Base-by-base conservation (phyloP, 2,113 vertebrate species). In the Euleptes europaea region DNA sequence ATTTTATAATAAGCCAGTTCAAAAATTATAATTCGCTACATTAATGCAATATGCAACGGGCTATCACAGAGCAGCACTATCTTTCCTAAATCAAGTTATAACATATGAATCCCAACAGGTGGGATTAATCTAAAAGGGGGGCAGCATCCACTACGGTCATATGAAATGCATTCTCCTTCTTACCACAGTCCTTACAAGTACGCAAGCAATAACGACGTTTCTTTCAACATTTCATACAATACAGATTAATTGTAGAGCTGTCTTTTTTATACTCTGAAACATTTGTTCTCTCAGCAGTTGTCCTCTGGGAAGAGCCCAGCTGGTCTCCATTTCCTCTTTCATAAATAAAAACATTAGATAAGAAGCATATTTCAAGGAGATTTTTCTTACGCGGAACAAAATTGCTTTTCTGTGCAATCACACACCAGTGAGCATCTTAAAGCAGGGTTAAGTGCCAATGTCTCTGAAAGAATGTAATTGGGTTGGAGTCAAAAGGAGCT, bases 291-390 rank as follows among this genome's bases (percentile, higher is more conserved):
- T 83, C 87, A 84, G 21, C 83, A 89, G 78, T 84, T 70, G 63
- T 78, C n/a, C 79, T 88, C 81, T 91, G 80, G 67, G 75, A 49
- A 88, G 3, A 28, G n/a, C 91, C 84, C 78, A 93, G 83, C 86
- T 89, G 81, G 76, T 93, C 84, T 87, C 65, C 40, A 67, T 84
- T 82, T 84, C 85, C 86, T 91, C 85, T 89, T 83, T 93, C 54
- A 93, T 44, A 80, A 91, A 83, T 83, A 83, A 57, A 81, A 90
- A 33, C 51, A 89, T 78, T 90, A 88, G 84, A 86, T 71, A 92
- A 91, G 82, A 86, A 69, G 90, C 92, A 89, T 19, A 83, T 87
- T 91, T 89, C 82, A 92, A 87, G 78, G 72, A 88, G 82, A 84
- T 85, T 94, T 88, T 71, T 90, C 87, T 82, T 66, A 54, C 33